These are phyloP conservation scores for Pseudois nayaur DNA, from an alignment of 2,113 vertebrate species.

Conservation along the genomic window DNA sequence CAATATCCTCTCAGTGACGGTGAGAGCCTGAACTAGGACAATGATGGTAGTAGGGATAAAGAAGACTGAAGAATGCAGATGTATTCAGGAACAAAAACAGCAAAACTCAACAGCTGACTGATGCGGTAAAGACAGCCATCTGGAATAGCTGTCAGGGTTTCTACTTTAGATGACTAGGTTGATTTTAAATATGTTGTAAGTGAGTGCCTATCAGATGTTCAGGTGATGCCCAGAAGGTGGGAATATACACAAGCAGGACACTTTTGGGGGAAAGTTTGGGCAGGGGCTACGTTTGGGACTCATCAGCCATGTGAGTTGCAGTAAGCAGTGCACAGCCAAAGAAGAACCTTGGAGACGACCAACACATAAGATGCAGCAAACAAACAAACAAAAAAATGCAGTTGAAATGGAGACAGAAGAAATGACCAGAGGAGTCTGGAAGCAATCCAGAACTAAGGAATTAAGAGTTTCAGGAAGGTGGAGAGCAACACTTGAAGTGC, in stretches of 20 bases:
- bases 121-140: not conserved
- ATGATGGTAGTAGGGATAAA: not conserved
- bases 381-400: not conserved
- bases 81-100: not conserved
- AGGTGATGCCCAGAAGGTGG: not conserved
- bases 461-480: not conserved
- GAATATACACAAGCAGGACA: not conserved
- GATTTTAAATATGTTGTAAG: not conserved
- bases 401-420: not conserved
- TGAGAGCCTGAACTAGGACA: not conserved
- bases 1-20: not conserved
- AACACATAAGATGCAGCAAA: not conserved
- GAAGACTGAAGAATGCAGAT: not conserved
- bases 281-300: not conserved
- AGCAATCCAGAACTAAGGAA: not conserved
- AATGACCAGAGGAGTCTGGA: not conserved
- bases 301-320: not conserved
- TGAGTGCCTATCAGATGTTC: not conserved
- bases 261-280: not conserved
- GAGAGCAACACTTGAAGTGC: not conserved
- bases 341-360: not conserved
- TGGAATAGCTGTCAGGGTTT: not conserved
- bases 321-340: not conserved
- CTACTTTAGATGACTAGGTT: not conserved
- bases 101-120: not conserved